phyloP scores from a whole-genome alignment of 2,113 vertebrate species.

The Rhabdomys dilectus region DNA sequence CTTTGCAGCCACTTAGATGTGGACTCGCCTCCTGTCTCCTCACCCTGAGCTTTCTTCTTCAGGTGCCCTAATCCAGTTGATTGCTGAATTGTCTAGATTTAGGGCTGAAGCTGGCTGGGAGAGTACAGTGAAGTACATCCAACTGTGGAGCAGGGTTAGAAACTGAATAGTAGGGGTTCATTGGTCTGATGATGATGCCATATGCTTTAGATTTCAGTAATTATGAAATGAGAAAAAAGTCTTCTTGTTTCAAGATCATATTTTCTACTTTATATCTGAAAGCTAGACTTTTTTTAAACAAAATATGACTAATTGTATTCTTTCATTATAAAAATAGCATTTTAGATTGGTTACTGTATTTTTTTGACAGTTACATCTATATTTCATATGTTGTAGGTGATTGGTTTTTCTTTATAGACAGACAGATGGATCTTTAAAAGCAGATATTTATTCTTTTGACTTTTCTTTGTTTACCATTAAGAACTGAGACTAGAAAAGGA shows the following conservation, averaged over 20 bases:
- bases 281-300: not conserved
- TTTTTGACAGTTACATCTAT: conserved; percentile 46
- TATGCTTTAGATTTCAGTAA: conserved; percentile 31
- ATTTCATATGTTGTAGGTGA: not conserved
- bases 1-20: not conserved
- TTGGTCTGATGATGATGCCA: not conserved
- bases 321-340: conserved; percentile 22
- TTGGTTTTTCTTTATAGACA: conserved; percentile 48
- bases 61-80: not conserved
- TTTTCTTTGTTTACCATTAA: conserved; percentile 59
- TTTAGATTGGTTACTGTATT: conserved; percentile 25
- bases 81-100: not conserved
- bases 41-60: not conserved
- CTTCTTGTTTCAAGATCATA: not conserved
- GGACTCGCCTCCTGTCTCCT: not conserved
- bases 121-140: not conserved
- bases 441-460: conserved; percentile 53
- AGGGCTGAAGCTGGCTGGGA: not conserved
- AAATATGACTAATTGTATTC: not conserved
- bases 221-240: conserved; percentile 16
- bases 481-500: conserved; percentile 33
- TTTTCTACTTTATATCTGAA: conserved; percentile 10
- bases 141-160: not conserved
- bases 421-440: conserved; percentile 34
- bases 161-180: conserved; percentile 1